Evolutionary conservation across 2,113 vertebrate genomes (phyloP).

Genomic region (Copsychus sechellarum): DNA sequence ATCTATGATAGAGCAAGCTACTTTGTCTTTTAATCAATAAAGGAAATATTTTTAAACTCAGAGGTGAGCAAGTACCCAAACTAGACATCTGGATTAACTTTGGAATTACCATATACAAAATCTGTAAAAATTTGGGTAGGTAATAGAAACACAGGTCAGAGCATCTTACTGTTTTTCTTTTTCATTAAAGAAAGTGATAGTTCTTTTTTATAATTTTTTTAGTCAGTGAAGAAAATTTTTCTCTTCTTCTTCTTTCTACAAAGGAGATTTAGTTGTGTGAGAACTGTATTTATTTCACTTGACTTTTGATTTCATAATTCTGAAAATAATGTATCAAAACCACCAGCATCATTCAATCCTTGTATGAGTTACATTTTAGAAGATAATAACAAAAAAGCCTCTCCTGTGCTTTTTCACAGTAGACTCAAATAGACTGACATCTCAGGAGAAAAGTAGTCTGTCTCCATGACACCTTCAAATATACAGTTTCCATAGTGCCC

Average conservation of each 20-base stretch:
- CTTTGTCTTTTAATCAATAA: background rate
- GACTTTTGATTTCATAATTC: background rate
- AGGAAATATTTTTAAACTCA: background rate
- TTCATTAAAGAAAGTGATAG: background rate
- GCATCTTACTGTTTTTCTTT: background rate
- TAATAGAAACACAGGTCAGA: background rate
- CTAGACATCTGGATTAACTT: background rate
- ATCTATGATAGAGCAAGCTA: background rate
- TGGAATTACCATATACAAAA: background rate
- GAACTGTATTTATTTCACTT: background rate
- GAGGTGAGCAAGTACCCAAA: background rate
- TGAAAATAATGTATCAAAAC: background rate
- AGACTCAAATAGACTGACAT: background rate
- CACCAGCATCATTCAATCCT: background rate
- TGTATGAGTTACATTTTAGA: background rate
- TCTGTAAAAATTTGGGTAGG: background rate
- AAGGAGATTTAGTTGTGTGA: background rate
- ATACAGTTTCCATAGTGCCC: slow-evolving; percentile 27
- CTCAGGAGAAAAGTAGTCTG: background rate
- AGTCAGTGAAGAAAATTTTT: background rate
- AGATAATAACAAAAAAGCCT: background rate
- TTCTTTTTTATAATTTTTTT: background rate
- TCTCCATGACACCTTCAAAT: slow-evolving; percentile 27
- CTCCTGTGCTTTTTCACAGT: background rate
- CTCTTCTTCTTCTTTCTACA: background rate